Evolutionary conservation across 2,797 vertebrate genomes (phyloP), one percentile per base, ranked within the genome.

Genomic region (Alca torda): DNA sequence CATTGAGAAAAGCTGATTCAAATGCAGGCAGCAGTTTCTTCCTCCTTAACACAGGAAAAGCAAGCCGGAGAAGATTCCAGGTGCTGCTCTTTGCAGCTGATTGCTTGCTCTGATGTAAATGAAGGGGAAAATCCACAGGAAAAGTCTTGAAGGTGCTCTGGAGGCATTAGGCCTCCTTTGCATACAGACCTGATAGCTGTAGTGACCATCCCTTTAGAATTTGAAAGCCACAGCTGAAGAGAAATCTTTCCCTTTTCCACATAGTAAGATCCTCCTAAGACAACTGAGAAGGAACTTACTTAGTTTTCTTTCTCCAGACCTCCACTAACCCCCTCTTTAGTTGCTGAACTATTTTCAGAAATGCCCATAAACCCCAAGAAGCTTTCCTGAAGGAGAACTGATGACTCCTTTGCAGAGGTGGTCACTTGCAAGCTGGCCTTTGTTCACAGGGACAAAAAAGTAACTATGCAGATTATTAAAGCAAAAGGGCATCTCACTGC

Each of bases 1-100:
- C 39, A 73, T 41, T 91, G 46, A 75, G 67, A 88, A 94, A 79
- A 88, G 35, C 23, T 45, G 25, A 94, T 88, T 88, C 69, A 95
- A 94, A 94, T 67, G 74, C 69, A 91, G 16, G 6, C 45, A 90
- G 19, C 11, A 33, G 48, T 26, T 95, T 78, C 39, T 59, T 88
- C 17, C 63, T 67, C 37, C 33, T 90, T 93, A 89, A 53, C 39
- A 87, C 18, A 93, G 25, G 64, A 94, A 82, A 91, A 88, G 20
- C 14, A 90, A 73, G 18, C 48, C 48, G 46, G 13, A 89, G 26
- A 81, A 84, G 28, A 67, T 51, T 87, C 16, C 31, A 84, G 37
- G 46, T 67, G 63, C 73, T 86, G 57, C 33, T 81, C 31, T 89
- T 82, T 46, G 45, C 45, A 77, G 75, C 28, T 46, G 24, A 85